Evolutionary conservation across 2,888 invertebrate species (phyloP), one percentile per base, ranked within the genome.

Genomic region (Epistrophe eligans): DNA sequence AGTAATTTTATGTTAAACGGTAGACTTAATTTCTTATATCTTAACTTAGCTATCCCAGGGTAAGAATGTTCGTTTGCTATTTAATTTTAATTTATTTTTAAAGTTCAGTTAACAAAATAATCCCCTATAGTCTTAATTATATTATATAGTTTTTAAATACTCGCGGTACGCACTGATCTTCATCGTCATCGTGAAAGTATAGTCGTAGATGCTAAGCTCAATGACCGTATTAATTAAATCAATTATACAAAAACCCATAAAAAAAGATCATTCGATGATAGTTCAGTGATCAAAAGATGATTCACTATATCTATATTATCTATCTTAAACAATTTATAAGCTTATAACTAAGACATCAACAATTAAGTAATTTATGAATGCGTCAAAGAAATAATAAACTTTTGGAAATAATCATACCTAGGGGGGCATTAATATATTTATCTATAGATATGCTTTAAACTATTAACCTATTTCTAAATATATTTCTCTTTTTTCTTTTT

Each of bases 291-390:
- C 45, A 45, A 45, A 4, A 45, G n/a, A 45, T 45, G 45, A 45
- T 6, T 45, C 45, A 45, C 45, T 45, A 2, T 24, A 1, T 24
- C 3, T 24, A 24, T 2, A n/a, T 45, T 45, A 45, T 45, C n/a
- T 45, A 7, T 38, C 38, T 38, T 11, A 2, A 38, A 11, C 9
- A 10, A 38, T n/a, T 45, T n/a, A 45, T n/a, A n/a, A 45, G 45
- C n/a, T 45, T 45, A 24, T 24, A 45, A 45, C 45, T 45, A 11
- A 11, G 11, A 50, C 17, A 48, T 17, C 17, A 48, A 4, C 19
- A 50, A 50, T 50, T 50, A 50, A 50, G 50, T 50, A 50, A 50
- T 50, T 50, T 48, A 48, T 48, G 9, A 48, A 17, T 48, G 19
- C 0, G 17, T 50, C 2, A 50, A 17, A 50, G 11, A 45, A 45